Evolutionary conservation across 2,113 vertebrate species (phyloP).

Genomic region (Willisornis vidua): DNA sequence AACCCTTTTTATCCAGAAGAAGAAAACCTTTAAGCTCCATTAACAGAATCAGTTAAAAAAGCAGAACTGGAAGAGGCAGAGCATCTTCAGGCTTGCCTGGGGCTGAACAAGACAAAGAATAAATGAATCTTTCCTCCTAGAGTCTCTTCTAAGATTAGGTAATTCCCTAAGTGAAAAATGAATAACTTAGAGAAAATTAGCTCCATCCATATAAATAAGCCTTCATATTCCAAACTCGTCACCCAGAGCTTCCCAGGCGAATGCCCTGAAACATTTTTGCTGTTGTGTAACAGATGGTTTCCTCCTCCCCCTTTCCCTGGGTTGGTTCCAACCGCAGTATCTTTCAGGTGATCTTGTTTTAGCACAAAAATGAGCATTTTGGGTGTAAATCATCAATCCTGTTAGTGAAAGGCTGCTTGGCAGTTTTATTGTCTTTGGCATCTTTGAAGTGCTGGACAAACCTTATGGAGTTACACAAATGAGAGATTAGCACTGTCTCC

Average conservation of each 20-base stretch:
- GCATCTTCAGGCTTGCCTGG: slow-evolving; percentile 32
- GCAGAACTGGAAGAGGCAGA: slow-evolving; percentile 20
- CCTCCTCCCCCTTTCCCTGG: slow-evolving; percentile 41
- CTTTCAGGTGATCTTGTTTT: slow-evolving; percentile 68
- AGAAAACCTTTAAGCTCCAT: not conserved
- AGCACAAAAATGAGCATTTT: slow-evolving; percentile 60
- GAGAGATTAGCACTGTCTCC: slow-evolving; percentile 27
- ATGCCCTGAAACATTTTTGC: slow-evolving; percentile 20
- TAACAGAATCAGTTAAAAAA: slow-evolving; percentile 22
- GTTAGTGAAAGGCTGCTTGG: not conserved
- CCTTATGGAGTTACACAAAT: not conserved
- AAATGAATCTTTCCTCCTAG: slow-evolving; percentile 41
- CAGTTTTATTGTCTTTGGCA: slow-evolving; percentile 41
- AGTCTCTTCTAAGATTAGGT: slow-evolving; percentile 40
- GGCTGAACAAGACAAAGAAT: slow-evolving; percentile 42
- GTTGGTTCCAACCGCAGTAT: slow-evolving; percentile 30
- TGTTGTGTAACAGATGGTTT: slow-evolving; percentile 70
- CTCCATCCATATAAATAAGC: slow-evolving; percentile 59
- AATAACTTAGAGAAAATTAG: slow-evolving; percentile 53
- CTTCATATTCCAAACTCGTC: slow-evolving; percentile 20
- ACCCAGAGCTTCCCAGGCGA: slow-evolving; percentile 44
- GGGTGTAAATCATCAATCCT: slow-evolving; percentile 38
- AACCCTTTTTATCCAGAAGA: slow-evolving; percentile 13
- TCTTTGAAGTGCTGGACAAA: slow-evolving; percentile 37
- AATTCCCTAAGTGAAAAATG: slow-evolving; percentile 55